Conservation (phyloP, 2,888 invertebrate species). For the Drosophila monieri region DNA sequence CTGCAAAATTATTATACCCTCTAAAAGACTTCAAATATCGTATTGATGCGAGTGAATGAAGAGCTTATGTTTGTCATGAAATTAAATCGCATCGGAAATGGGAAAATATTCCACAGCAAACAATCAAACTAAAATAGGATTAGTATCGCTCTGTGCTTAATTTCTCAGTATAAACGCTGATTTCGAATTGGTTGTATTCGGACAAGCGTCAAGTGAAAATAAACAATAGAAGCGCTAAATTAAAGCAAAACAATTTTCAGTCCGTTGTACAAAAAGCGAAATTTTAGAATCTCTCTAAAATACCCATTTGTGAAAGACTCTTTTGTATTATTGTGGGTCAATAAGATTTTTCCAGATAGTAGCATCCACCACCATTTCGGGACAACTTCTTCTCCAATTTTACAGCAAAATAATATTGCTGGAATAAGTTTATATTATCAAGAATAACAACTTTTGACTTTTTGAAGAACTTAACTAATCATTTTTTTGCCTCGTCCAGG, state of each 20-base stretch:
- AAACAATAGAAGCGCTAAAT: conserved; percentile 7
- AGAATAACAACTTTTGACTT: too few relatives aligned
- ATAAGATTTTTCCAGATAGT: not conserved
- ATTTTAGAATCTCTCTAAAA: not conserved
- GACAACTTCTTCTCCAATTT: not conserved
- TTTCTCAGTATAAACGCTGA: conserved; percentile 48
- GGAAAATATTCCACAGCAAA: conserved; percentile 41
- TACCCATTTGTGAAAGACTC: not conserved
- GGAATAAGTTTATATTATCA: too few relatives aligned
- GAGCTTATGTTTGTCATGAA: conserved; percentile 55
- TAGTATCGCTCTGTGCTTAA: conserved; percentile 60
- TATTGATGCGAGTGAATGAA: conserved; percentile 31
- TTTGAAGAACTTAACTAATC: too few relatives aligned
- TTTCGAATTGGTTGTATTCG: conserved; percentile 35
- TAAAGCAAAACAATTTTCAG: conserved; percentile 7
- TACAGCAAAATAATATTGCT: too few relatives aligned
- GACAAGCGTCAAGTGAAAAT: conserved; percentile 42
- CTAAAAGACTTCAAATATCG: conserved; percentile 11
- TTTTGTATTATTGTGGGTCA: not conserved
- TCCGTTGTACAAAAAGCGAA: not conserved
- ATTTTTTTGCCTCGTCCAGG: not conserved
- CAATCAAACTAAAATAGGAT: conserved; percentile 66
- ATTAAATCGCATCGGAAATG: conserved; percentile 53
- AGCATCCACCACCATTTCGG: not conserved
- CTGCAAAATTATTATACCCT: not conserved